Evolutionary conservation across 2,113 vertebrate genomes (phyloP).

Genomic region (Mus musculus): GRCm39 chr8:62490001-62490500

Average conservation of each 20-base stretch:
- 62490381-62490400: neutral
- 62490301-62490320: neutral
- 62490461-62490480: neutral
- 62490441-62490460: neutral
- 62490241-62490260: neutral
- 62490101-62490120: constrained; percentile 79
- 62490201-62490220: neutral
- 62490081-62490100: constrained; percentile 76
- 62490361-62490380: neutral
- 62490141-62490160: constrained; percentile 51
- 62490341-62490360: neutral
- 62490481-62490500: neutral
- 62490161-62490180: constrained; percentile 40
- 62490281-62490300: neutral
- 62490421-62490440: neutral
- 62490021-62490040: neutral
- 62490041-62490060: neutral
- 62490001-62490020: neutral
- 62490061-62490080: constrained; percentile 77
- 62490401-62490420: neutral
- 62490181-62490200: neutral
- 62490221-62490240: neutral
- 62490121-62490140: constrained; percentile 78
- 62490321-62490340: neutral
- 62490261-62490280: neutral